Evolutionary conservation across 2,113 vertebrate genomes (phyloP).

Genomic region (Acanthisitta chloris): DNA sequence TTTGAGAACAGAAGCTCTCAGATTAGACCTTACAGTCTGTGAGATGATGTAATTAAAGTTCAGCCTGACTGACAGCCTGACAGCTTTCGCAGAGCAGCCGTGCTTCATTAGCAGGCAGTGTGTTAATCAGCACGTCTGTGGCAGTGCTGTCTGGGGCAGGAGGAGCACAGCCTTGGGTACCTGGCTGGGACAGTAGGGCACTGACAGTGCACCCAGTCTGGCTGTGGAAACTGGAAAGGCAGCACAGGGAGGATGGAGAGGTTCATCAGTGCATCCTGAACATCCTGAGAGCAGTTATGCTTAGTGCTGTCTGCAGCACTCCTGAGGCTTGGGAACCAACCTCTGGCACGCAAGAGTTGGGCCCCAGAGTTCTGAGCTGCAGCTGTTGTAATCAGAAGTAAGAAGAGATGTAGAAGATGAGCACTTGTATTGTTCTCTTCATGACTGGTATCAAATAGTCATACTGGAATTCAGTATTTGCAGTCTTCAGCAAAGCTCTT

Average conservation of each 20-base stretch:
- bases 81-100: not conserved
- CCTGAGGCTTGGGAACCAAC: not conserved
- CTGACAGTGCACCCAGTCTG: rapidly evolving
- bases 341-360: not conserved
- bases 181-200: not conserved
- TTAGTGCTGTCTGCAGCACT: not conserved
- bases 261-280: not conserved
- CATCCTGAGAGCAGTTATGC: rapidly evolving
- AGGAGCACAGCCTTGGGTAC: rapidly evolving
- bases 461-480: not conserved
- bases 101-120: not conserved
- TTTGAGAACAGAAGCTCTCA: not conserved
- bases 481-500: not conserved
- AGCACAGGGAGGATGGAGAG: not conserved
- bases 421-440: not conserved
- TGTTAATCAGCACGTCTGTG: rapidly evolving
- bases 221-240: not conserved
- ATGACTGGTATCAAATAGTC: not conserved
- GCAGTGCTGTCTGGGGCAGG: not conserved
- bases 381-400: not conserved
- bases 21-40: not conserved
- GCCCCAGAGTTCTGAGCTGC: not conserved
- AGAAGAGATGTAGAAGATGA: not conserved
- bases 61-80: not conserved
- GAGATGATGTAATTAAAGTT: not conserved